Base-by-base conservation (phyloP, 2,797 vertebrate genomes). In the Trichosurus vulpecula region DNA sequence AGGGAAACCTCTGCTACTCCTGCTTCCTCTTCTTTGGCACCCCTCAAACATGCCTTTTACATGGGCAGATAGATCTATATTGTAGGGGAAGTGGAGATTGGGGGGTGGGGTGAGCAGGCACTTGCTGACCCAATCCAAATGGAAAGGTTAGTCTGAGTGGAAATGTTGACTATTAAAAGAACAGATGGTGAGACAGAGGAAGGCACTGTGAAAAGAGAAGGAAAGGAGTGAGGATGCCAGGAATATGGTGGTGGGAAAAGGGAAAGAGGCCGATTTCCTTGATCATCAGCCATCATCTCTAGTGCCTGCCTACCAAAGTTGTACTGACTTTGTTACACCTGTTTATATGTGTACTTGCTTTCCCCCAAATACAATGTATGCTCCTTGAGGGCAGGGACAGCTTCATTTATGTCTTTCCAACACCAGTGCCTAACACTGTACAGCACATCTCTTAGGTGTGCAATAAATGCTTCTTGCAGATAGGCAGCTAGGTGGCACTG, bases 71-170 rank as follows among this genome's bases (percentile, higher is more conserved):
- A 93, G 95, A 58, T 92, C 66, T 90, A 8, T 47, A 94, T 89
- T 93, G 53, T 74, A 96, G 91, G 87, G 90, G 95, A 96, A 97
- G 92, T 97, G 90, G 93, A 92, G 91, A 61, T 16, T 31, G 10
- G 27, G 58, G 31, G 31, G 10, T 1, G 4, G 29, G 4, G 11
- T 12, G n/a, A 25, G 66, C 6, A 22, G n/a, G 19, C 6, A 19
- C n/a, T 16, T 41, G 61, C 35, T 66, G 16, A 25, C 91, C 29
- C 91, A 92, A 74, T 91, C 95, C 89, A 8, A 90, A 58, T 89
- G 91, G 81, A 91, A 91, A 93, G 92, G 87, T 91, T 97, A 94
- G 52, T 92, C 74, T 94, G 2, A 19, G 13, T 56, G 91, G 93
- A 95, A 90, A 90, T 91, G 55, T 93, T 0, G 0, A 52, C 93